Evolutionary conservation across 1,140 invertebrate species (phyloP).

Genomic region (Drosophila prosaltans): DNA sequence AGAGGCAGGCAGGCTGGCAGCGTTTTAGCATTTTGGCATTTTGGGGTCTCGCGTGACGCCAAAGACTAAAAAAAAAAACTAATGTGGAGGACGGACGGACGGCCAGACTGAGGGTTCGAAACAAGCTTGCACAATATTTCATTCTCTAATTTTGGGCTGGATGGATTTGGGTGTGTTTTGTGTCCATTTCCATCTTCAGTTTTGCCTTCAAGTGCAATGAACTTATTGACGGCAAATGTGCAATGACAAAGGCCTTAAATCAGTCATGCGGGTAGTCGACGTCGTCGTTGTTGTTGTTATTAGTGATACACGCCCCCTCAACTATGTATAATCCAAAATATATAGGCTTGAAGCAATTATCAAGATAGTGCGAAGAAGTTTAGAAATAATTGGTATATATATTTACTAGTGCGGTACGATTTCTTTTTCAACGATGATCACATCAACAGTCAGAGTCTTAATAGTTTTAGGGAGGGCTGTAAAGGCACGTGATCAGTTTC

Average conservation of each 20-base stretch:
- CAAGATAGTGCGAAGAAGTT: slow-evolving; percentile 50
- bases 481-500: slow-evolving; percentile 56
- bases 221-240: slow-evolving; percentile 35
- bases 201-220: slow-evolving; percentile 40
- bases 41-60: slow-evolving; percentile 24
- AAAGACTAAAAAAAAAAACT: slow-evolving; percentile 18
- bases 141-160: slow-evolving; percentile 6
- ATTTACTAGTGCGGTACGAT: background rate
- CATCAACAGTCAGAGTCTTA: background rate
- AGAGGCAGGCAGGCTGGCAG: background rate
- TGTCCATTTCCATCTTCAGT: slow-evolving; percentile 3
- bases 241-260: slow-evolving; percentile 20
- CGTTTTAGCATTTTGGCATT: slow-evolving; percentile 32
- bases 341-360: slow-evolving; percentile 49
- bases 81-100: background rate
- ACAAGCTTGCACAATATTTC: slow-evolving; percentile 5
- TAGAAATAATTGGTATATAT: background rate
- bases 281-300: background rate
- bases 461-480: background rate
- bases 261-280: slow-evolving; percentile 46
- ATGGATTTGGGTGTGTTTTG: background rate
- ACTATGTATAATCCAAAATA: slow-evolving; percentile 61
- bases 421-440: slow-evolving; percentile 12
- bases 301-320: slow-evolving; percentile 48
- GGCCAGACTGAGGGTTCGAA: background rate